Conservation (phyloP, 1,140 invertebrate species). For the Phocides pigmalion region DNA sequence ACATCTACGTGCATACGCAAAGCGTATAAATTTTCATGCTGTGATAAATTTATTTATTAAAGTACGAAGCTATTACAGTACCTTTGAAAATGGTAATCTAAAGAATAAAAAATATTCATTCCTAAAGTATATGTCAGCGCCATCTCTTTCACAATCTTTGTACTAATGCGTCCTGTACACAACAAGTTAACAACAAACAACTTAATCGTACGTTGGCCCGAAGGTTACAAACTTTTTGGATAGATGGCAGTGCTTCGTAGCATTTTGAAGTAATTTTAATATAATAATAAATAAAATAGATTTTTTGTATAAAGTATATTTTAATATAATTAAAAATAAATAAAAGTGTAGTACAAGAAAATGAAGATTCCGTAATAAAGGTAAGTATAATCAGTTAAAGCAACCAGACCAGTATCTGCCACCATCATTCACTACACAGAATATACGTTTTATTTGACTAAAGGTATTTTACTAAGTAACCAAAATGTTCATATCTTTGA, state of each 20-base stretch:
- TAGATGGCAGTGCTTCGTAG: conserved; percentile 7
- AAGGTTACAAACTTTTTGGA: not conserved
- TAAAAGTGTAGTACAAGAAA: no score
- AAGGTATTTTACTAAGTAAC: not conserved
- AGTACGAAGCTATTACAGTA: no score
- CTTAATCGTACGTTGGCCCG: not conserved
- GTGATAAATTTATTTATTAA: no score
- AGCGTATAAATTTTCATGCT: no score
- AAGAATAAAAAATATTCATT: no score
- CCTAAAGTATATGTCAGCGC: not conserved
- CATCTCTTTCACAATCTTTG: not conserved
- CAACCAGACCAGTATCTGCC: no score
- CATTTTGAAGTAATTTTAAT: no score
- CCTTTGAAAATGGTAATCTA: no score
- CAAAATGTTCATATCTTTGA: conserved; percentile 52
- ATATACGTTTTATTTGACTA: not conserved
- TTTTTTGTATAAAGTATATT: not conserved
- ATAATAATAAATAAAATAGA: no score
- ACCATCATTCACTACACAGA: not conserved
- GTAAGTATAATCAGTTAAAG: no score
- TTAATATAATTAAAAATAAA: not conserved
- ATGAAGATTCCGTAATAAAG: no score
- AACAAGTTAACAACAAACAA: not conserved
- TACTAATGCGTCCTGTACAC: not conserved
- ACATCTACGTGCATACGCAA: no score